A percentile compares a stretch with the other conserved stretches of the same genome.
These are phyloP conservation scores for Leptopilina drosophilae DNA, from an alignment of 2,888 invertebrate genomes.

Conservation along the genomic window DNA sequence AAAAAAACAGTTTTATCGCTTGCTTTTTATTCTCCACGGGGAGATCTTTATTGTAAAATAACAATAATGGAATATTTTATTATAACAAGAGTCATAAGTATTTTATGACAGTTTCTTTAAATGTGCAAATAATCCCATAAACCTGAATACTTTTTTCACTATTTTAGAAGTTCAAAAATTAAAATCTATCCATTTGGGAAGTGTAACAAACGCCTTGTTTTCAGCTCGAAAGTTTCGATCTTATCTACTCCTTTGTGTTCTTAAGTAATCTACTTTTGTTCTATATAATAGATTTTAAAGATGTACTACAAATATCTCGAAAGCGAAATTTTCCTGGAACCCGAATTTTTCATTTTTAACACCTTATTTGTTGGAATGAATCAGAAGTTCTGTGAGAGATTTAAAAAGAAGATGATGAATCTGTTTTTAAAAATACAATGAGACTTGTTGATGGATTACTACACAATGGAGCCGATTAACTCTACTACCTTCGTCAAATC, in stretches of 20 bases:
- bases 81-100: background rate
- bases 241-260: background rate
- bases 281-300: background rate
- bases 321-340: background rate
- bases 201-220: background rate
- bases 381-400: background rate
- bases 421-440: constrained; percentile 5
- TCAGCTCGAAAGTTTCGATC: background rate
- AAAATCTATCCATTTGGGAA: background rate
- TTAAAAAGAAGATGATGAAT: background rate
- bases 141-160: background rate
- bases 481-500: constrained; percentile 51
- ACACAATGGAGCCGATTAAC: constrained; percentile 15
- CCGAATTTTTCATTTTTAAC: background rate
- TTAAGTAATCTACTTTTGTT: background rate
- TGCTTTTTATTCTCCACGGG: constrained; percentile 6
- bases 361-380: background rate
- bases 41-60: constrained; percentile 1
- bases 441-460: background rate
- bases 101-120: constrained; percentile 14
- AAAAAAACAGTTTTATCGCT: background rate
- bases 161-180: background rate
- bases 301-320: background rate
- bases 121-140: constrained; percentile 6
- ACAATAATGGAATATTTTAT: background rate